phyloP scores from a whole-genome alignment of 2,888 invertebrate species.

The Erpobdella octoculata region DNA sequence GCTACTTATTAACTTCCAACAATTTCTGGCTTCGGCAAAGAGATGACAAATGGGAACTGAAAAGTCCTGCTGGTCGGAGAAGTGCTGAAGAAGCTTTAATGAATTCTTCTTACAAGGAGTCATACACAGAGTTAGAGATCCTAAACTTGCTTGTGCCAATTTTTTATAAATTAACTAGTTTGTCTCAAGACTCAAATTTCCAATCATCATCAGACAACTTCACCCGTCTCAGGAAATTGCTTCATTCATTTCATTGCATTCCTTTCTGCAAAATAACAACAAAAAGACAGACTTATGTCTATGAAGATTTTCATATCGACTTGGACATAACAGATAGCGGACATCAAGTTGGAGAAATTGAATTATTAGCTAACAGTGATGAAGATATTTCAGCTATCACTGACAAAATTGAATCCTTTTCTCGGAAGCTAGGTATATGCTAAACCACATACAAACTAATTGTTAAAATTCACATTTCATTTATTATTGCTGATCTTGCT shows the following conservation, averaged over 20 bases:
- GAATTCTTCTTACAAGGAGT: slow-evolving; percentile 20
- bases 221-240: background rate
- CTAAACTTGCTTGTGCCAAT: slow-evolving; percentile 17
- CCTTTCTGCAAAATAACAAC: slow-evolving; percentile 14
- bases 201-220: background rate
- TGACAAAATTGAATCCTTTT: slow-evolving; percentile 4
- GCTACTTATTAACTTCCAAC: background rate
- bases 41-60: slow-evolving; percentile 20
- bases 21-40: slow-evolving; percentile 23
- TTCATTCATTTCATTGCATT: background rate
- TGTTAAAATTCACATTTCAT: too few relatives aligned
- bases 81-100: background rate
- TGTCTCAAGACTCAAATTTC: background rate
- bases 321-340: slow-evolving; percentile 23
- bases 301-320: slow-evolving; percentile 12
- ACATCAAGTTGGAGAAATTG: slow-evolving; percentile 20
- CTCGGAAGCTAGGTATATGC: slow-evolving; percentile 5
- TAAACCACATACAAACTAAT: background rate
- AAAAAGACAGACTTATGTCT: background rate
- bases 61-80: slow-evolving; percentile 17
- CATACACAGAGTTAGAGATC: background rate
- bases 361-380: slow-evolving; percentile 3
- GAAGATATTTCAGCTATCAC: background rate
- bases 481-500: background rate
- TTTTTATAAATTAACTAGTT: background rate